Evolutionary conservation across 2,113 vertebrate species (phyloP).

Genomic region (Xenopus borealis): DNA sequence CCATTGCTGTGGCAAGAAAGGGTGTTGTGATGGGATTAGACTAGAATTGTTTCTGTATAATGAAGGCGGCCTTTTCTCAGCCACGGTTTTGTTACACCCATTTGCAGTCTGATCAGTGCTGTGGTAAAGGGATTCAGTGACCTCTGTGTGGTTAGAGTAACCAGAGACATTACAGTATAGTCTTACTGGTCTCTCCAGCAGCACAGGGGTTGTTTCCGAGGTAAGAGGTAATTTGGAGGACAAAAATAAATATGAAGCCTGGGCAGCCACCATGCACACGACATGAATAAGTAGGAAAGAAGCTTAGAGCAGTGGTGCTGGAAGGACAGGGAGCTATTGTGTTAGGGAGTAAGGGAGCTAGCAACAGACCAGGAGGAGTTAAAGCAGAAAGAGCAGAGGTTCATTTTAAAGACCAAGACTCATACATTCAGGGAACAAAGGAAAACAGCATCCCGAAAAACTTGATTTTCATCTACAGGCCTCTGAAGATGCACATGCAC

Average conservation of each 20-base stretch:
- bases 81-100: background rate
- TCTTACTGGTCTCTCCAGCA: slow-evolving; percentile 2
- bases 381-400: slow-evolving; percentile 44
- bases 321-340: slow-evolving; percentile 16
- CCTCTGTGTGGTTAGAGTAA: slow-evolving; percentile 17
- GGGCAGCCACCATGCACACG: slow-evolving; percentile 37
- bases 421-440: slow-evolving; percentile 43
- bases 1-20: background rate
- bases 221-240: slow-evolving; percentile 38
- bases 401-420: slow-evolving; percentile 43
- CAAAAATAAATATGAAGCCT: slow-evolving; percentile 5
- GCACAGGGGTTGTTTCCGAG: slow-evolving; percentile 5
- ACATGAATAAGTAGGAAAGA: slow-evolving; percentile 38
- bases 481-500: background rate
- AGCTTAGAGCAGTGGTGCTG: slow-evolving; percentile 15
- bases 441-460: slow-evolving; percentile 16
- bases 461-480: slow-evolving; percentile 2
- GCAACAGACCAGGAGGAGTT: slow-evolving; percentile 38
- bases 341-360: slow-evolving; percentile 39
- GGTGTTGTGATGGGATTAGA: background rate
- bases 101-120: slow-evolving; percentile 30
- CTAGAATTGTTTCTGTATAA: background rate
- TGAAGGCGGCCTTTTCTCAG: background rate
- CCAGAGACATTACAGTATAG: background rate
- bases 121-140: slow-evolving; percentile 7